Evolutionary conservation across 2,888 invertebrate genomes (phyloP).

Genomic region (Hirtodrosophila histrioides): DNA sequence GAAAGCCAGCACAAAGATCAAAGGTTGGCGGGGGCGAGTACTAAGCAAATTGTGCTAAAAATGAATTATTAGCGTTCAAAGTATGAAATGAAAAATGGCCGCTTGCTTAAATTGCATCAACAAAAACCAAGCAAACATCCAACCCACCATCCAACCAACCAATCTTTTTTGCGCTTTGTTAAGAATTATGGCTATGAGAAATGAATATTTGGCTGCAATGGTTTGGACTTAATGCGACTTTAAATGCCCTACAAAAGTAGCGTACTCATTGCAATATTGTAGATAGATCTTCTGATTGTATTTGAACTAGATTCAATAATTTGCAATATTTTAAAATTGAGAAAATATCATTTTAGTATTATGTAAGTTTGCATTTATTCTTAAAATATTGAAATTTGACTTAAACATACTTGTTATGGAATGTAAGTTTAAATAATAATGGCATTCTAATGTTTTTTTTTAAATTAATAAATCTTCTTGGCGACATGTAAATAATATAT

Average conservation of each 20-base stretch:
- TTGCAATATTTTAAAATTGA: too few relatives aligned
- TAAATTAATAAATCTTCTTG: too few relatives aligned
- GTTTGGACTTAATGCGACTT: constrained; percentile 7
- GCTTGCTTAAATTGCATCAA: constrained; percentile 65
- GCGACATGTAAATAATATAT: too few relatives aligned
- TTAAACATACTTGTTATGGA: too few relatives aligned
- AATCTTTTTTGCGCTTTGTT: constrained; percentile 50
- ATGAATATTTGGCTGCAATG: constrained; percentile 54
- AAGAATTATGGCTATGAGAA: constrained; percentile 65
- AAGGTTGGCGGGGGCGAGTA: constrained; percentile 22
- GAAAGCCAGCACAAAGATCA: constrained; percentile 43
- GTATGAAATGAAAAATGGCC: constrained; percentile 62
- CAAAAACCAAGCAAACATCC: constrained; percentile 27
- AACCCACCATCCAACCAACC: constrained; percentile 14
- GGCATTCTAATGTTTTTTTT: too few relatives aligned
- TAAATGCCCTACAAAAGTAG: constrained; percentile 19
- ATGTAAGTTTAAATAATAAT: too few relatives aligned
- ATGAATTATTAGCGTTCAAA: constrained; percentile 78
- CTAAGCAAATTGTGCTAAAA: constrained; percentile 72
- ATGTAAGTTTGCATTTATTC: too few relatives aligned
- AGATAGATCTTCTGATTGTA: too few relatives aligned
- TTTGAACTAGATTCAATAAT: too few relatives aligned
- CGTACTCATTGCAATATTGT: too few relatives aligned
- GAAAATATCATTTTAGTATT: too few relatives aligned
- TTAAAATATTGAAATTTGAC: too few relatives aligned